Evolutionary conservation across 1,140 invertebrate species (phyloP).

Genomic region (Teleopsis dalmanni): DNA sequence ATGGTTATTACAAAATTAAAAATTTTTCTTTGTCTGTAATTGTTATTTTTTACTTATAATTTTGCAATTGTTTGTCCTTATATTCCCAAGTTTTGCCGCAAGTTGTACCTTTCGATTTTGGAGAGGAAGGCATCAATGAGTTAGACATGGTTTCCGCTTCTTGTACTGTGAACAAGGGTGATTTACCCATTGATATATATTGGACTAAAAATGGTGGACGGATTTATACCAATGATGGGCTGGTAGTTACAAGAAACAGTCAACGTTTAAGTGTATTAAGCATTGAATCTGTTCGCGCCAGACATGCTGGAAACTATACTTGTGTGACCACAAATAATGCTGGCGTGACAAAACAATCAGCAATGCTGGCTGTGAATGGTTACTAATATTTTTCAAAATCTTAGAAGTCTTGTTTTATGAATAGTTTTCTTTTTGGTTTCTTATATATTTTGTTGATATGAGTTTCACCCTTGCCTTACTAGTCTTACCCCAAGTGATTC

Average conservation of each 20-base stretch:
- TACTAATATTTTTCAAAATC: constrained; percentile 1
- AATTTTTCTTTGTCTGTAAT: background rate
- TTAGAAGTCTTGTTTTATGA: constrained; percentile 2
- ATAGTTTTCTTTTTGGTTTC: constrained; percentile 7
- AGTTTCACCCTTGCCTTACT: background rate
- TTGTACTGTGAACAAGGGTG: constrained; percentile 81
- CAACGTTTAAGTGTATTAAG: constrained; percentile 59
- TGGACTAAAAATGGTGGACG: constrained; percentile 53
- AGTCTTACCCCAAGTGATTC: constrained; percentile 62
- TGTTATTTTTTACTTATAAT: constrained; percentile 2
- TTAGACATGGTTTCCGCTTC: constrained; percentile 61
- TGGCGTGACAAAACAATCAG: constrained; percentile 60
- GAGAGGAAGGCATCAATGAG: constrained; percentile 60
- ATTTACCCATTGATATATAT: constrained; percentile 68
- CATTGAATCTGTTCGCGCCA: constrained; percentile 55
- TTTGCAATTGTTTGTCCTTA: background rate
- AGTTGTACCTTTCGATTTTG: constrained; percentile 62
- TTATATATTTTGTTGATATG: background rate
- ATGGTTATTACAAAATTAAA: constrained; percentile 41
- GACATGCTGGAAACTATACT: constrained; percentile 62
- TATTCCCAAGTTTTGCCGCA: constrained; percentile 53
- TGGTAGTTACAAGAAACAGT: constrained; percentile 54
- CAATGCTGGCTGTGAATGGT: constrained; percentile 60
- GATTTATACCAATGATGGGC: constrained; percentile 40
- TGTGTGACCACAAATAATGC: constrained; percentile 69